These are phyloP conservation scores for Enteromius viviparus DNA, from an alignment of 2,797 vertebrate genomes.

Conservation along the genomic window DNA sequence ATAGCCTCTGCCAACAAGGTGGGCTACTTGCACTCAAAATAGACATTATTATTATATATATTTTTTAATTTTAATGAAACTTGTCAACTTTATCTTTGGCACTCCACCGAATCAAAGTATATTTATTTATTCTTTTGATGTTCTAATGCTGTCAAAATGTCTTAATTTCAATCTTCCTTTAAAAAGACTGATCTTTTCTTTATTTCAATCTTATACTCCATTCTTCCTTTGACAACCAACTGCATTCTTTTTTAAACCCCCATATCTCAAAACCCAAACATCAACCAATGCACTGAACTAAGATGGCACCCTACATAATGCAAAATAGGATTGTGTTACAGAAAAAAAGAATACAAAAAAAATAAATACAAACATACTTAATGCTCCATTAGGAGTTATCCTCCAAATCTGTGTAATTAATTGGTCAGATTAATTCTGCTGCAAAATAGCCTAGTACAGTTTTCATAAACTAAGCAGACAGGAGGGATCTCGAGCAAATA, in stretches of 20 bases:
- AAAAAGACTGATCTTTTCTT: neutral
- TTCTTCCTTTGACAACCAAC: neutral
- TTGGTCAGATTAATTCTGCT: neutral
- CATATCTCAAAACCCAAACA: neutral
- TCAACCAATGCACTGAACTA: neutral
- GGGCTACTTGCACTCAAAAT: too few species aligned
- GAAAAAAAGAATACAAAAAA: neutral
- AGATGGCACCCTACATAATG: neutral
- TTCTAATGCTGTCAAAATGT: neutral
- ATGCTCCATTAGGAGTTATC: neutral
- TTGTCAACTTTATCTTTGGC: neutral
- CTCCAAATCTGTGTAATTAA: neutral
- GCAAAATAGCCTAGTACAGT: neutral
- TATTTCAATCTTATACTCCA: neutral
- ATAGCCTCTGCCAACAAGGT: neutral
- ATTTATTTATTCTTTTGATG: neutral
- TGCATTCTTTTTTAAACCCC: neutral
- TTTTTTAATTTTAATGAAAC: neutral
- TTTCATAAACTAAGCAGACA: neutral
- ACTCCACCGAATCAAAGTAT: neutral
- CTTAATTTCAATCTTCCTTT: neutral
- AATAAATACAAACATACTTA: constrained; percentile 5
- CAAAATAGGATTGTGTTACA: neutral
- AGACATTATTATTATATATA: too few species aligned
- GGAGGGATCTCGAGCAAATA: neutral